phyloP scores from a whole-genome alignment of 2,797 vertebrate species.

The Anabas testudineus region DNA sequence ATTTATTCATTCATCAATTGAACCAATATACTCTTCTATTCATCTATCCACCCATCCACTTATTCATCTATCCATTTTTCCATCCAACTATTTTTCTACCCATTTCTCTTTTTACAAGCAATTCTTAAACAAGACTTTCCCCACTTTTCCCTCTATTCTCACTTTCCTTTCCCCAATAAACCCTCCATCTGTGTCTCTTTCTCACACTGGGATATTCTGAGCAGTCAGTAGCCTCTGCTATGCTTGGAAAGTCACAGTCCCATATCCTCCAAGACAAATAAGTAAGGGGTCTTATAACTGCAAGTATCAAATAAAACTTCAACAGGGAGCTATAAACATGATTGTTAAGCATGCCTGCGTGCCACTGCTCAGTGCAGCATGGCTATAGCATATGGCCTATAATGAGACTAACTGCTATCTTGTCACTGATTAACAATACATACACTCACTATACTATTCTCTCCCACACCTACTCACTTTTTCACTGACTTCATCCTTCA shows the following conservation, averaged over 20 bases:
- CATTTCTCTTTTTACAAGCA: slow-evolving; percentile 3
- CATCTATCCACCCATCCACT: not conserved
- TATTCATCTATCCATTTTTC: not conserved
- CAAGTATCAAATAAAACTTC: slow-evolving; percentile 71
- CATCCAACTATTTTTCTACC: not conserved
- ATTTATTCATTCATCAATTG: not conserved
- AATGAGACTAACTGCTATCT: slow-evolving; percentile 63
- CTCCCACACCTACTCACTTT: slow-evolving; percentile 40
- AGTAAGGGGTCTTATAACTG: slow-evolving; percentile 46
- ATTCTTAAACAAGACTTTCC: slow-evolving; percentile 1
- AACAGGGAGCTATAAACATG: slow-evolving; percentile 77
- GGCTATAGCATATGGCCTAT: slow-evolving; percentile 43
- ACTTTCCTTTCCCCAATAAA: slow-evolving; percentile 55
- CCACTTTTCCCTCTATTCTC: slow-evolving; percentile 31
- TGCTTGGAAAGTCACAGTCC: slow-evolving; percentile 62
- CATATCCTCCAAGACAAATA: slow-evolving; percentile 74
- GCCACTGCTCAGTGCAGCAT: slow-evolving; percentile 29
- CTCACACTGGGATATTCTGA: slow-evolving; percentile 36
- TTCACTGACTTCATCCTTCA: slow-evolving; percentile 33
- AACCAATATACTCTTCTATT: no score
- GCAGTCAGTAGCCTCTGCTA: slow-evolving; percentile 46
- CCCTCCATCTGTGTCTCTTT: slow-evolving; percentile 41
- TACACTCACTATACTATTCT: slow-evolving; percentile 50
- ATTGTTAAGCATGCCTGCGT: slow-evolving; percentile 60
- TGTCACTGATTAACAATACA: slow-evolving; percentile 48